Percentiles rank a stretch among this genome's conserved stretches.
Conservation (phyloP, 2,797 vertebrate species). For the Heterohyrax brucei region DNA sequence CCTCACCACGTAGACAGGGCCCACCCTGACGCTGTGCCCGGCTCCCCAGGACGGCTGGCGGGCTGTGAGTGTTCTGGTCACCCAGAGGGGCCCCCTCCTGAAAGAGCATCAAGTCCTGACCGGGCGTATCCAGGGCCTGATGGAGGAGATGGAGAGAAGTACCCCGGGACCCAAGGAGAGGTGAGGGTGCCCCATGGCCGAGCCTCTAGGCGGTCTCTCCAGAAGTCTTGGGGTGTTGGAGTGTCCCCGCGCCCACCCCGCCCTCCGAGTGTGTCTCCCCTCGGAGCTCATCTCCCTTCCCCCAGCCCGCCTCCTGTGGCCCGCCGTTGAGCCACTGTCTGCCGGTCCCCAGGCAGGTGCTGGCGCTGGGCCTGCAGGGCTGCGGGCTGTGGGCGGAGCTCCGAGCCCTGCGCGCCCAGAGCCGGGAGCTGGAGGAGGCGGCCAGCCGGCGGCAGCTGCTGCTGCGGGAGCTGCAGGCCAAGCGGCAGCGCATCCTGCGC, state of each 20-base stretch:
- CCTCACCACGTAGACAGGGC: not conserved
- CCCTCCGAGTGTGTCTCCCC: not conserved
- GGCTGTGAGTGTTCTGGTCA: constrained; percentile 63
- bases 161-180: constrained; percentile 63
- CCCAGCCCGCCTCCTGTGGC: not conserved
- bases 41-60: constrained; percentile 80
- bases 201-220: not conserved
- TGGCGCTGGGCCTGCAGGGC: constrained; percentile 70
- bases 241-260: not conserved
- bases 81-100: constrained; percentile 75
- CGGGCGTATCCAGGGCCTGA: constrained; percentile 62
- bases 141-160: constrained; percentile 54
- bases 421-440: constrained; percentile 70
- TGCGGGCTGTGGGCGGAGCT: constrained; percentile 76
- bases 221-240: not conserved
- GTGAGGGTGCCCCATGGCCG: constrained; percentile 54
- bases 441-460: constrained; percentile 69
- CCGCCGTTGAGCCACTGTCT: not conserved
- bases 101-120: constrained; percentile 77
- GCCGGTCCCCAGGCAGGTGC: constrained; percentile 54
- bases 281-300: not conserved
- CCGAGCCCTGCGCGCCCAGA: constrained; percentile 73
- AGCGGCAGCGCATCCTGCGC: constrained; percentile 82
- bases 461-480: constrained; percentile 82
- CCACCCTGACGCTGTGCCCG: constrained; percentile 32